Conservation (phyloP, 2,888 invertebrate species). For the Aproaerema taeniolella region DNA sequence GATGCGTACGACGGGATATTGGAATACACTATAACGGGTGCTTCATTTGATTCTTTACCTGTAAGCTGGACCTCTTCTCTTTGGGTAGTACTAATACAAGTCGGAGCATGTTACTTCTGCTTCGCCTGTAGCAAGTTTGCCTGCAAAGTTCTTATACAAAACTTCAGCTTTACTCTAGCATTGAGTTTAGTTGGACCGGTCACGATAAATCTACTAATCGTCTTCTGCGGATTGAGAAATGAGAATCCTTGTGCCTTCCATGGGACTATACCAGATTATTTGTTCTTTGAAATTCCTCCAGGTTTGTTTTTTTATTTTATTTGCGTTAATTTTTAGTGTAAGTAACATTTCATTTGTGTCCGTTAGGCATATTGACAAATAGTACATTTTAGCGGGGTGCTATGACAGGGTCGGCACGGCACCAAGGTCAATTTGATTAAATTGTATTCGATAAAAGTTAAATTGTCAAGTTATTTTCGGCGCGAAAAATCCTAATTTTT, state of each 20-base stretch:
- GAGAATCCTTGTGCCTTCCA: constrained; percentile 82
- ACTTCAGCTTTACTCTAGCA: constrained; percentile 91
- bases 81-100: constrained; percentile 81
- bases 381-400: too few relatives aligned
- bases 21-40: constrained; percentile 50
- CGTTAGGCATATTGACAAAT: too few relatives aligned
- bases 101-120: constrained; percentile 80
- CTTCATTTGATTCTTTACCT: constrained; percentile 37
- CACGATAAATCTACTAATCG: constrained; percentile 82
- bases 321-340: too few relatives aligned
- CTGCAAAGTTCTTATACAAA: constrained; percentile 93
- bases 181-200: constrained; percentile 86
- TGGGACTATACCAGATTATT: constrained; percentile 84
- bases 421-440: too few relatives aligned
- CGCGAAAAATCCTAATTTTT: too few relatives aligned
- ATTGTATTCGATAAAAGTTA: too few relatives aligned
- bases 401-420: too few relatives aligned
- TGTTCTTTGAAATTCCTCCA: constrained; percentile 90
- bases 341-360: too few relatives aligned
- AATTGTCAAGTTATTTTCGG: too few relatives aligned
- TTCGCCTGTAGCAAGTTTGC: constrained; percentile 87
- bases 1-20: constrained; percentile 48
- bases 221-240: constrained; percentile 80
- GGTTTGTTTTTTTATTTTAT: constrained; percentile 30
- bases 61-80: constrained; percentile 61